phyloP scores from a whole-genome alignment of 30 jellyfish, hydroid and myxozoan genomes.

The Mastigias papua region DNA sequence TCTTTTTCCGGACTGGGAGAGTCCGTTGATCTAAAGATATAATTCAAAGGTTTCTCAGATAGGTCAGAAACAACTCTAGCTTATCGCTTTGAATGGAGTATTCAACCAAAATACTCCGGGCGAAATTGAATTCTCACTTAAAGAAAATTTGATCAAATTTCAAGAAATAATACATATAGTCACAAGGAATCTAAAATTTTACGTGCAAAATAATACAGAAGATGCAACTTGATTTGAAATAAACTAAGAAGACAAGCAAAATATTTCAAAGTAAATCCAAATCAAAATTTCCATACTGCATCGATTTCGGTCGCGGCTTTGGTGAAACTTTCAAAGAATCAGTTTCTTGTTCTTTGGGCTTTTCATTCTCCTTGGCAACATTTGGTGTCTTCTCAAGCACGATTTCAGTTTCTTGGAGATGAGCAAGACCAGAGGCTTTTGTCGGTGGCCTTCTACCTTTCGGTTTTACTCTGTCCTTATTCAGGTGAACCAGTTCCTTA shows the following conservation, averaged over 20 bases:
- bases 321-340: constrained; percentile 32
- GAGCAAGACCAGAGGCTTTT: constrained; percentile 86
- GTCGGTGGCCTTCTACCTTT: constrained; percentile 93
- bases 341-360: not conserved
- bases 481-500: constrained; percentile 35
- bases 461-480: constrained; percentile 80
- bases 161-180: no score
- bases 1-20: constrained; percentile 35
- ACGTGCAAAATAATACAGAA: no score
- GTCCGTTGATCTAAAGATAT: constrained; percentile 25
- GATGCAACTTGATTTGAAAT: not conserved
- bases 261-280: not conserved
- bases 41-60: not conserved
- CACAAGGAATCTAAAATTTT: no score
- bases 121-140: no score
- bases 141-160: no score
- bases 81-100: not conserved
- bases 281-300: constrained; percentile 45
- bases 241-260: not conserved
- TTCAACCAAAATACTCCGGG: no score
- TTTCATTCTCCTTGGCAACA: not conserved
- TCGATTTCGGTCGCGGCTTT: constrained; percentile 69
- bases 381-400: constrained; percentile 2
- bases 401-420: constrained; percentile 27
- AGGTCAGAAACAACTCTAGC: not conserved